Conservation (phyloP, 2,113 vertebrate genomes). For the Theristicus caerulescens region DNA sequence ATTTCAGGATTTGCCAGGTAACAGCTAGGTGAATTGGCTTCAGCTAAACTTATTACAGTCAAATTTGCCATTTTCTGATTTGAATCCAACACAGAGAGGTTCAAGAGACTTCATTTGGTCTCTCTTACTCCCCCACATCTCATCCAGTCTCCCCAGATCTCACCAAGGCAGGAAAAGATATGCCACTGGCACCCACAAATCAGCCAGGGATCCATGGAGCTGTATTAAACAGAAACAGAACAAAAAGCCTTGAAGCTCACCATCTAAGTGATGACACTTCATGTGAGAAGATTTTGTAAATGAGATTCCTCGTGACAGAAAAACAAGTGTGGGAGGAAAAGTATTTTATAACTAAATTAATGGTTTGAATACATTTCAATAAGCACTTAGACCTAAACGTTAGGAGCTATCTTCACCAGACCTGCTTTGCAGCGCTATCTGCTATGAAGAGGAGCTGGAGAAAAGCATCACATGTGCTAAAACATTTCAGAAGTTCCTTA, state of each 20-base stretch:
- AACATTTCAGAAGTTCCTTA: not conserved
- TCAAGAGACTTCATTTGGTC: not conserved
- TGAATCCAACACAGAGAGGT: not conserved
- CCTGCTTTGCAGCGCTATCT: not conserved
- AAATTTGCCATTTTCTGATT: not conserved
- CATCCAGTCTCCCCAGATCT: not conserved
- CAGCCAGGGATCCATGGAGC: not conserved
- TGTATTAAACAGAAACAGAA: not conserved
- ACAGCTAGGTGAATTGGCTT: not conserved
- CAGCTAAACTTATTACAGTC: not conserved
- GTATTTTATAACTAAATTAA: not conserved
- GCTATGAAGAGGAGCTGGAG: not conserved
- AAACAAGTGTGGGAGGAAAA: not conserved
- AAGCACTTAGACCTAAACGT: not conserved
- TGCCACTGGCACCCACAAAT: not conserved
- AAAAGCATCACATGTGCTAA: not conserved
- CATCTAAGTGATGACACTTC: not conserved
- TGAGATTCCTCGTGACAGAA: not conserved
- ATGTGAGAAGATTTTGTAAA: not conserved
- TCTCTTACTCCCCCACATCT: not conserved
- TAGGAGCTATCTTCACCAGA: not conserved
- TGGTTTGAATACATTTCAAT: not conserved
- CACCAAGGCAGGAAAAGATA: not conserved
- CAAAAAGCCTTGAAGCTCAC: not conserved
- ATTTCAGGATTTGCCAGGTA: not conserved